Percentiles rank a stretch among this genome's conserved stretches.
Evolutionary conservation across 2,113 vertebrate genomes (phyloP).

Genomic region (Oreochromis aureus): DNA sequence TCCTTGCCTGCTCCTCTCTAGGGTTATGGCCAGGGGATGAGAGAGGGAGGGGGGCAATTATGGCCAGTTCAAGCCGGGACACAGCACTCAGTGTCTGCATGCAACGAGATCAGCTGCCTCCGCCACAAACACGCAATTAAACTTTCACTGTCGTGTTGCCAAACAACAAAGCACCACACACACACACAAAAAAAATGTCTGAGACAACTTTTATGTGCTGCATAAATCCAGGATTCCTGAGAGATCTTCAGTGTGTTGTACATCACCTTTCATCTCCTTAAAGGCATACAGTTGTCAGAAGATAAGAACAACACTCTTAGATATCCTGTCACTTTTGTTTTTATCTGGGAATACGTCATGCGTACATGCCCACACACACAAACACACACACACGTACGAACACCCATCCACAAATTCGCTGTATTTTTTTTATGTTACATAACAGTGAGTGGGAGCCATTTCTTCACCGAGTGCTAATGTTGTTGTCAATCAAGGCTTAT

Average conservation of each 20-base stretch:
- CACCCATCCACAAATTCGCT: constrained; percentile 21
- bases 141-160: constrained; percentile 30
- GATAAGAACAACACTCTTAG: constrained; percentile 26
- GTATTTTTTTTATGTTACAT: constrained; percentile 56
- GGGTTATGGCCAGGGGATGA: not conserved
- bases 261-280: constrained; percentile 28
- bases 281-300: constrained; percentile 40
- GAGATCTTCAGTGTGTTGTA: constrained; percentile 10
- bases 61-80: constrained; percentile 40
- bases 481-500: constrained; percentile 65
- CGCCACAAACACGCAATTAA: constrained; percentile 34
- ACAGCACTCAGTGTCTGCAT: constrained; percentile 9
- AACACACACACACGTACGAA: not conserved
- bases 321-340: constrained; percentile 50
- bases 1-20: not conserved
- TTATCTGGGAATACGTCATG: constrained; percentile 20
- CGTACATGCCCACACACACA: not conserved
- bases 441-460: constrained; percentile 65
- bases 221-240: constrained; percentile 28
- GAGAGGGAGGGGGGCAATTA: constrained; percentile 12
- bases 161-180: constrained; percentile 31
- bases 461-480: constrained; percentile 60
- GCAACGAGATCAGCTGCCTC: constrained; percentile 39
- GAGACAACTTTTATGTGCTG: constrained; percentile 16
- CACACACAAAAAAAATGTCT: not conserved